Evolutionary conservation across 2,888 invertebrate genomes (phyloP).

Genomic region (Spilosoma lubricipeda): DNA sequence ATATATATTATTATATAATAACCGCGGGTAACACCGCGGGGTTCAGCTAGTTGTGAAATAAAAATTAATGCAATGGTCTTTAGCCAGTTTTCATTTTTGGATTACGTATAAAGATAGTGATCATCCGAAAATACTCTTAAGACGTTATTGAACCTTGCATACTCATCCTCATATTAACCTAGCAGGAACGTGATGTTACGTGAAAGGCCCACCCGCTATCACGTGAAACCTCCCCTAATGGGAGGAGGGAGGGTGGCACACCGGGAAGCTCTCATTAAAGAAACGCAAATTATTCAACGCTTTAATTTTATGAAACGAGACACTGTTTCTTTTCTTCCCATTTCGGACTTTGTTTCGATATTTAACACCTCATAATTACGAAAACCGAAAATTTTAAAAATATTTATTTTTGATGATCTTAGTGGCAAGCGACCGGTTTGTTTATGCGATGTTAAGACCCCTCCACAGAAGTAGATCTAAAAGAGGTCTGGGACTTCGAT

Average conservation of each 20-base stretch:
- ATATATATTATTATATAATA: too few species aligned
- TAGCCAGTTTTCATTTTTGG: not conserved
- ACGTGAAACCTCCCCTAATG: conserved; percentile 10
- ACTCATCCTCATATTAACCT: not conserved
- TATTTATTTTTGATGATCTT: too few species aligned
- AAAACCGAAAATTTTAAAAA: not conserved
- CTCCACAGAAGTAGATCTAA: too few species aligned
- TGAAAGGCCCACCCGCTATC: conserved; percentile 7
- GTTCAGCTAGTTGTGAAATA: too few species aligned
- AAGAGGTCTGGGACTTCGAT: too few species aligned
- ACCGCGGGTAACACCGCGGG: too few species aligned
- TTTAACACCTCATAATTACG: conserved; percentile 26
- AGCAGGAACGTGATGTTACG: conserved; percentile 14
- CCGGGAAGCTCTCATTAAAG: conserved; percentile 48
- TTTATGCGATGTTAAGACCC: too few species aligned
- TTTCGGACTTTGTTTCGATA: conserved; percentile 18
- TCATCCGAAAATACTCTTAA: not conserved
- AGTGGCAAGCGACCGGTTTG: too few species aligned
- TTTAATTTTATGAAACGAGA: conserved; percentile 50
- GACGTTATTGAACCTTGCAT: conserved; percentile 1
- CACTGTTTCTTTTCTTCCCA: conserved; percentile 25
- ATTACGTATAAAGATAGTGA: not conserved
- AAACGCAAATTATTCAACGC: conserved; percentile 52
- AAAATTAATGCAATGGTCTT: not conserved
- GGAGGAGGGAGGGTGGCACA: conserved; percentile 22